phyloP scores from a whole-genome alignment of 1,140 invertebrate genomes.

The Ceratina calcarata region DNA sequence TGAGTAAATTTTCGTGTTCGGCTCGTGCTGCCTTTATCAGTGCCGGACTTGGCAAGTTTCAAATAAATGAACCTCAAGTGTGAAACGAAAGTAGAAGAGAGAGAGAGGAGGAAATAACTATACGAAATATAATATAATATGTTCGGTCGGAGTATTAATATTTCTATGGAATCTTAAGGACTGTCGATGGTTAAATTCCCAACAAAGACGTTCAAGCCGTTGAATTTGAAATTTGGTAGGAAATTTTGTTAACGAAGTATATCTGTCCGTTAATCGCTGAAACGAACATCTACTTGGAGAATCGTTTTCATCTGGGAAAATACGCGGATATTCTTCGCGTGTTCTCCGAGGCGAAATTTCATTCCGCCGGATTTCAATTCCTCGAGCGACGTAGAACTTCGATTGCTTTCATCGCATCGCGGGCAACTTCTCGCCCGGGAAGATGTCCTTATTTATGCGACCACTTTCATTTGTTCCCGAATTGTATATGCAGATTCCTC shows the following conservation, averaged over 20 bases:
- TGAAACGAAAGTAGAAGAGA: too few species aligned
- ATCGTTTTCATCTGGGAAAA: not conserved
- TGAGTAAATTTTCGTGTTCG: conserved; percentile 10
- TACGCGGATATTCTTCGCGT: not conserved
- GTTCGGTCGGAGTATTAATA: too few species aligned
- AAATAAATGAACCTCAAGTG: too few species aligned
- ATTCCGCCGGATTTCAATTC: conserved; percentile 8
- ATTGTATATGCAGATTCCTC: conserved; percentile 28
- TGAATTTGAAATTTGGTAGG: too few species aligned
- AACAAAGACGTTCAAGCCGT: too few species aligned
- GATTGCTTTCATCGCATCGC: conserved; percentile 21
- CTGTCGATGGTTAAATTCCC: too few species aligned
- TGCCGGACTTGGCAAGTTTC: too few species aligned
- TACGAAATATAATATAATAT: too few species aligned
- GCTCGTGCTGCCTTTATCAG: not conserved
- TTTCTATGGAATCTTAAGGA: too few species aligned
- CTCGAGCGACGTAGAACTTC: conserved; percentile 5
- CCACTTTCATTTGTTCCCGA: not conserved
- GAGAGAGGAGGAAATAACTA: too few species aligned
- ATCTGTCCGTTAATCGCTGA: too few species aligned
- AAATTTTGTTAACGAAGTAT: too few species aligned
- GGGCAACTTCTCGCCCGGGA: not conserved
- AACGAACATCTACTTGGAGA: not conserved
- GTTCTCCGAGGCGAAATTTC: conserved; percentile 12
- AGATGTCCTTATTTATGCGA: conserved; percentile 18